Conservation (phyloP, 2,797 vertebrate genomes). For the Threskiornis aethiopicus region DNA sequence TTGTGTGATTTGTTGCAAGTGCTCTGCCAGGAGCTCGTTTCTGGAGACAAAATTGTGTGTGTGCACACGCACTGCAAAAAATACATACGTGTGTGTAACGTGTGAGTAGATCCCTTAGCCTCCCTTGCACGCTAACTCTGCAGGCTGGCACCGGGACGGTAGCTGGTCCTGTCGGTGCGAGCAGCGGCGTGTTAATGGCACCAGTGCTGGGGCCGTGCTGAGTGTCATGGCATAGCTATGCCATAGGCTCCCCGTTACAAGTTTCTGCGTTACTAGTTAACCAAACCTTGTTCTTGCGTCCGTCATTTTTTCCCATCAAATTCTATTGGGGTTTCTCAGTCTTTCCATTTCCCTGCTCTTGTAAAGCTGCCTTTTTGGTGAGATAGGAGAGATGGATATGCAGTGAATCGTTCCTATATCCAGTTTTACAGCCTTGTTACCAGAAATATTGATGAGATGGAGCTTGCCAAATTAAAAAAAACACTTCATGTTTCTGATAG, state of each 20-base stretch:
- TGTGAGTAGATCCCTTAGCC: neutral
- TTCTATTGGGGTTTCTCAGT: neutral
- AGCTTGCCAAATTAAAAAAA: neutral
- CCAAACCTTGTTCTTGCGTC: neutral
- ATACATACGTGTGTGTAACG: accelerated
- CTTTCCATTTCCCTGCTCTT: neutral
- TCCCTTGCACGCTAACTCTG: neutral
- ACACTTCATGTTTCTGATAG: neutral
- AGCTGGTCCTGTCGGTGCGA: neutral
- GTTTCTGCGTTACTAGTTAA: neutral
- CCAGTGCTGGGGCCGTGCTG: neutral
- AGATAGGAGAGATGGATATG: neutral
- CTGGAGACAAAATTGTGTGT: neutral
- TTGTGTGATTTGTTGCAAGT: neutral
- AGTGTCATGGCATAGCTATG: neutral
- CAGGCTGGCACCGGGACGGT: neutral
- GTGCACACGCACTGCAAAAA: accelerated
- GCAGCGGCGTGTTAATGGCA: neutral
- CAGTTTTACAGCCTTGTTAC: neutral
- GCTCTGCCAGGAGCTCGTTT: neutral
- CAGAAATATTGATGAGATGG: neutral
- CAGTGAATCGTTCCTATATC: neutral
- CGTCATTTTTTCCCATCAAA: neutral
- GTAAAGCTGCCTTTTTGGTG: neutral
- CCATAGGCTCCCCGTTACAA: neutral